Base-by-base conservation (phyloP, 2,888 invertebrate genomes). In the Apomyelois bistriatella region DNA sequence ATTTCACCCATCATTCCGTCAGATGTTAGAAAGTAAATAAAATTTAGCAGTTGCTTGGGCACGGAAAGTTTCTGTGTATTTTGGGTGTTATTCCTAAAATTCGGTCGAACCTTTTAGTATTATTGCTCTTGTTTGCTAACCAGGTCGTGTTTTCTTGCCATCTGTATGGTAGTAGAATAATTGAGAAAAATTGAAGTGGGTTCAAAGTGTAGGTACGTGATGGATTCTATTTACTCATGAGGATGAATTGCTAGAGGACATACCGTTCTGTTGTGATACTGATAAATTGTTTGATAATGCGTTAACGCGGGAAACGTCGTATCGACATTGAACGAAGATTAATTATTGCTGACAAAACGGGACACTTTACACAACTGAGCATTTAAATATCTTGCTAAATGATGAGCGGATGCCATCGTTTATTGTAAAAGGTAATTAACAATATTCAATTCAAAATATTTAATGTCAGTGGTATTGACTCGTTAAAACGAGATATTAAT, bases 211-310 rank as follows among this genome's bases (percentile, higher is more conserved):
- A 66, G 56, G n/a, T 59, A 67, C 63, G 64, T 62, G 64, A 62
- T 64, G 61, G 58, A 57, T 65, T 59, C 59, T 55, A 53, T 53
- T 54, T 62, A 64, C 63, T 75, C 68, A 79, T 77, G 69, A 74
- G 74, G 73, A 80, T 74, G 69, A 74, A 80, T 79, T 72, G 69
- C 67, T 55, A 58, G 54, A 59, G 61, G 60, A 65, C 58, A 61
- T 65, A 67, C 60, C 58, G 60, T 55, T 28, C 35, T 32, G 60
- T 55, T 28, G 41, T 32, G 38, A 58, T 53, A 51, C 52, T 72
- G 74, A 73, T 68, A 71, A 70, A 76, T 74, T 68, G 69, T 70
- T 66, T 66, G 61, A 65, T 72, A 72, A 73, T 66, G 65, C 64
- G 62, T 60, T 68, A 60, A 66, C 58, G 58, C 59, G 48, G 30